A percentile compares a stretch with the other conserved stretches of the same genome.
phyloP scores from a whole-genome alignment of 2,113 vertebrate species.

The Macaca nemestrina region DNA sequence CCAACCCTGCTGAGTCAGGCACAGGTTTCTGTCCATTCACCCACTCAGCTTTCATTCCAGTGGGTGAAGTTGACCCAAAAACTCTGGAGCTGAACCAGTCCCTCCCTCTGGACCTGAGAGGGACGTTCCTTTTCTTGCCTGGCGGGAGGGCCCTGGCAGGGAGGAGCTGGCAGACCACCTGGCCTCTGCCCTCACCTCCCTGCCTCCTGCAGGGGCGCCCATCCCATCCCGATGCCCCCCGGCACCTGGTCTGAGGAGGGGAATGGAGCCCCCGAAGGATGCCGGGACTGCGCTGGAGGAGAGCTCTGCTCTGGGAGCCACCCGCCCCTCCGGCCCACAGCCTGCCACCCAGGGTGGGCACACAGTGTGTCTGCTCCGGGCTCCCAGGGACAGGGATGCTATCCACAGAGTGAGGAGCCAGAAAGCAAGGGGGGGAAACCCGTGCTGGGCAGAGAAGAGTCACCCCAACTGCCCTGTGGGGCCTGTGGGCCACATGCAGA shows the following conservation, averaged over 20 bases:
- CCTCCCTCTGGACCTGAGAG: not conserved
- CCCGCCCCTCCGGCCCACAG: conserved; percentile 83
- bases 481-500: not conserved
- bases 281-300: conserved; percentile 87
- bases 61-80: not conserved
- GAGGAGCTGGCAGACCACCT: not conserved
- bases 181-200: not conserved
- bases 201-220: conserved; percentile 81
- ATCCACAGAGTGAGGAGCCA: not conserved
- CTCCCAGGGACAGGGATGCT: not conserved
- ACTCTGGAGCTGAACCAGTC: not conserved
- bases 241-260: conserved; percentile 91
- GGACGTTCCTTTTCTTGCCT: not conserved
- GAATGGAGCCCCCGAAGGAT: conserved; percentile 79
- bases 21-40: not conserved
- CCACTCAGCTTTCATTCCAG: not conserved
- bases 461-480: no score
- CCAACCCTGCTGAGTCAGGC: not conserved
- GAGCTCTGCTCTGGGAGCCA: conserved; percentile 84
- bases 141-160: not conserved
- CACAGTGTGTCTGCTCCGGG: not conserved
- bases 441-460: not conserved
- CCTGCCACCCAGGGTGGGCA: conserved; percentile 87
- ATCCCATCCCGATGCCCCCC: conserved; percentile 85
- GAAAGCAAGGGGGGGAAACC: not conserved